Conservation (phyloP, 1,140 invertebrate species). For the Laupala kohalensis region DNA sequence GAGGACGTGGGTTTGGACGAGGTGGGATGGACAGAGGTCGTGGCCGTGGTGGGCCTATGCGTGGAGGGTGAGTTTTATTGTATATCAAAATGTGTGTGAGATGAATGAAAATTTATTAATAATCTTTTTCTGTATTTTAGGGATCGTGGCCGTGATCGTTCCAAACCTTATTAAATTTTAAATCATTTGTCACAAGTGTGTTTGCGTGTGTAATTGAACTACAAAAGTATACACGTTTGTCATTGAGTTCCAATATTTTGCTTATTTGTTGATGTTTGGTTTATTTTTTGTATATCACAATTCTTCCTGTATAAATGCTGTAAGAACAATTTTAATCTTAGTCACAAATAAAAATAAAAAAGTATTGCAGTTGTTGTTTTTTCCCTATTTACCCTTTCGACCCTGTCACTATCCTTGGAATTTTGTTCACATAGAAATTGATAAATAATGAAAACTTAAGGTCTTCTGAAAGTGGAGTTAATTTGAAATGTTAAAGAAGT, state of each 20-base stretch:
- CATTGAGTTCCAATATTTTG: background rate
- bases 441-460: too few relatives aligned
- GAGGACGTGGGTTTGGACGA: slow-evolving; percentile 9
- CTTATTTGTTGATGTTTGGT: background rate
- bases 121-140: background rate
- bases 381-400: background rate
- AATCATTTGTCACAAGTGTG: background rate
- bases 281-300: background rate
- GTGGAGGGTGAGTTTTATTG: slow-evolving; percentile 10
- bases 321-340: background rate
- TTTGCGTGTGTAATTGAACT: background rate
- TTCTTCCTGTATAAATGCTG: background rate
- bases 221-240: background rate
- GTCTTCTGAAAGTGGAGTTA: too few relatives aligned
- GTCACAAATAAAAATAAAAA: background rate
- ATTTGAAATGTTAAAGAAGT: too few relatives aligned
- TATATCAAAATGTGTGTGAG: background rate
- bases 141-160: slow-evolving; percentile 9
- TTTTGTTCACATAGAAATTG: too few relatives aligned
- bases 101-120: background rate
- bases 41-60: slow-evolving; percentile 12
- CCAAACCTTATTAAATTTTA: slow-evolving; percentile 6
- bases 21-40: slow-evolving; percentile 14
- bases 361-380: background rate
- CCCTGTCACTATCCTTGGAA: too few relatives aligned